Evolutionary conservation across 2,888 invertebrate genomes (phyloP).

Genomic region (Formica aserva): DNA sequence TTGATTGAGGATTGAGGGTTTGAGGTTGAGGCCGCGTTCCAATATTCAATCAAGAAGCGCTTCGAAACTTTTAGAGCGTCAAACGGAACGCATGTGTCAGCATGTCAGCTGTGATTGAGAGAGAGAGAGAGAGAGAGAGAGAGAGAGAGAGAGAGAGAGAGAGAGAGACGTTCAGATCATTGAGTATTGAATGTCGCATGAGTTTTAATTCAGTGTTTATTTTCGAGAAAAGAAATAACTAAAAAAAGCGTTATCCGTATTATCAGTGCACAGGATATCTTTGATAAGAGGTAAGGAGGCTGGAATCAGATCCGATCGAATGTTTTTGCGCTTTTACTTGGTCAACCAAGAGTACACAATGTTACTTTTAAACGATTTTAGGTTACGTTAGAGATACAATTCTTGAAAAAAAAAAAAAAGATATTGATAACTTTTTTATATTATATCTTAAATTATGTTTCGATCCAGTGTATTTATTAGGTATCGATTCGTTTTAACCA

Average conservation of each 20-base stretch:
- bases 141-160: no score
- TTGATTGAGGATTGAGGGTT: no score
- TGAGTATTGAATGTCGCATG: neutral
- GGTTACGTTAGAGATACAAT: neutral
- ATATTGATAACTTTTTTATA: neutral
- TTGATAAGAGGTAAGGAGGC: neutral
- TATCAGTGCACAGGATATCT: neutral
- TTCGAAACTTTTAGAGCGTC: no score
- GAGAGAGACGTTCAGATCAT: no score
- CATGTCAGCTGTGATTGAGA: no score
- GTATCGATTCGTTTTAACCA: neutral
- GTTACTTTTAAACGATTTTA: neutral
- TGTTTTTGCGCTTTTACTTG: neutral
- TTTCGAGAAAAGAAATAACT: neutral
- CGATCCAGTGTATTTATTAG: slow-evolving; percentile 1
- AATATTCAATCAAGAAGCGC: no score
- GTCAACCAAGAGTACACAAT: neutral
- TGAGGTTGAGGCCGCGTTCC: no score
- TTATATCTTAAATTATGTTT: neutral
- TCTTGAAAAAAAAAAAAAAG: neutral
- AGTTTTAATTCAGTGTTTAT: neutral
- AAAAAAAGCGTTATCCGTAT: neutral
- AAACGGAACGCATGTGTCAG: no score
- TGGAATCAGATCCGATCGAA: neutral
- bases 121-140: no score